Base-by-base conservation (phyloP, 2,888 invertebrate genomes). In the Plebejus anna region DNA sequence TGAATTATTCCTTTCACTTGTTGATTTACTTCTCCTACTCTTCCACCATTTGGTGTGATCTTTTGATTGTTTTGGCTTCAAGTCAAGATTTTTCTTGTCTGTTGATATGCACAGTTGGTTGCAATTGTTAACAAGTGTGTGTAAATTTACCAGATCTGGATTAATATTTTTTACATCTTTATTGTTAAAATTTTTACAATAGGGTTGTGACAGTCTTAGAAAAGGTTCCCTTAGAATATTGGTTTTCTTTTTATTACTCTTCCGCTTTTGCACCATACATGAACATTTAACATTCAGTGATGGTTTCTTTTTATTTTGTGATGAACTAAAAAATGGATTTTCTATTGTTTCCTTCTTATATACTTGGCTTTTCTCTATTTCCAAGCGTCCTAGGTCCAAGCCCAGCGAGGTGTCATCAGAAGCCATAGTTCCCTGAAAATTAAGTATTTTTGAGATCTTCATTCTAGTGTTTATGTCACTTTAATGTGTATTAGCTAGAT, bases 151-250 rank as follows among this genome's bases (percentile, higher is more conserved):
- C 79, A 85, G 84, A 79, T 90, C 90, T 76, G 85, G 80, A 79
- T 82, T 84, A 4, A 81, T 79, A 78, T 79, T 82, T 78, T 84
- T 85, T 78, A 79, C 83, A 75, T 82, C 83, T 77, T 70, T 77
- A n/a, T 79, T 78, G 28, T 76, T 81, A 70, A 80, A 82, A 78
- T 81, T 82, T 79, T 80, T 84, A 70, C 80, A 80, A 80, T 80
- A 81, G 78, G 81, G 85, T 79, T 88, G 88, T 75, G 95, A 84
- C 80, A 95, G 88, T 83, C 94, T 95, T 79, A 95, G 85, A 75
- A 95, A 89, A 57, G 95, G 95, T 81, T 95, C 95, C 80, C 93
- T 94, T 55, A 95, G 84, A 78, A 95, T 95, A 80, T 86, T 90
- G 77, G 83, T 86, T 83, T 89, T 92, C 81, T 88, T 91, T 87